Conservation (phyloP, 2,113 vertebrate species). For the Platichthys stellatus region DNA sequence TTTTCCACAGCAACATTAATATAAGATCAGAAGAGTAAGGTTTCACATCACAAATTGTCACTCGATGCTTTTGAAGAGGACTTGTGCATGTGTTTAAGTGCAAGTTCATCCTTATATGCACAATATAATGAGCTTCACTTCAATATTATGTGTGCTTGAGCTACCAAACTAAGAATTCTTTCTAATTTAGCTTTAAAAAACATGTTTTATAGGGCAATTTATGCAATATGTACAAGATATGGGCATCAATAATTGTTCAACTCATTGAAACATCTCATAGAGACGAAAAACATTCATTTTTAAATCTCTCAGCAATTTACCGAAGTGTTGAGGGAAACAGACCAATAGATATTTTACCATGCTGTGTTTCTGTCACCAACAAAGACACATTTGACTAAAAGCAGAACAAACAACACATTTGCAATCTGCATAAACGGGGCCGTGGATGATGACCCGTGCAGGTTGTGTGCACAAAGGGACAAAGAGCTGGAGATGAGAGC, state of each 20-base stretch:
- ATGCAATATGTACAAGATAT: too few relatives aligned
- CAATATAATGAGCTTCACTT: too few relatives aligned
- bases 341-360: too few relatives aligned
- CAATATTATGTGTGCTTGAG: too few relatives aligned
- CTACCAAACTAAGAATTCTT: background rate
- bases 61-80: background rate
- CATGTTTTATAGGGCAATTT: background rate
- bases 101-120: background rate
- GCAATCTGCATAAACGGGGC: constrained; percentile 15
- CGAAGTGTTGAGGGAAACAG: too few relatives aligned
- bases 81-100: background rate
- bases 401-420: constrained; percentile 22
- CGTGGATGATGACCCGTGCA: constrained; percentile 42
- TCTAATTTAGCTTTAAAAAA: constrained; percentile 3
- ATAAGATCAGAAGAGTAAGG: constrained; percentile 49
- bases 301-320: too few relatives aligned
- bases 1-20: constrained; percentile 39
- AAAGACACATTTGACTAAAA: constrained; percentile 2
- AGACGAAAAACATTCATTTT: too few relatives aligned
- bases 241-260: background rate
- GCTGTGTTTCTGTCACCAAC: background rate
- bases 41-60: constrained; percentile 15
- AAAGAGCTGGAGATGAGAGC: constrained; percentile 38
- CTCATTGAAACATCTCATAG: background rate
- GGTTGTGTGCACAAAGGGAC: constrained; percentile 19